These are phyloP conservation scores for Myotis myotis DNA, from an alignment of 2,797 vertebrate genomes.

Conservation along the genomic window DNA sequence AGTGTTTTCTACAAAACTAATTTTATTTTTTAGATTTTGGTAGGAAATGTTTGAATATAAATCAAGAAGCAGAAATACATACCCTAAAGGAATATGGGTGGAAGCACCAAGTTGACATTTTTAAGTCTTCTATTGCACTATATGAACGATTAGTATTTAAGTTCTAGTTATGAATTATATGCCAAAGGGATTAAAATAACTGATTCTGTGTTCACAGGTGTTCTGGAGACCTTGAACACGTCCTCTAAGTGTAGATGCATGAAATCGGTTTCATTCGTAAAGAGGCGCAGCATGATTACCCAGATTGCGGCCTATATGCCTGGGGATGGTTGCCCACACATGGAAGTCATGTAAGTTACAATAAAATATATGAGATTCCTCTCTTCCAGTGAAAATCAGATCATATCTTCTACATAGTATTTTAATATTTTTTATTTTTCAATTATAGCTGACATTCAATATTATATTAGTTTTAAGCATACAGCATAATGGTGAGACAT, in stretches of 20 bases:
- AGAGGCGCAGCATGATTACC: accelerated
- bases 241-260: conserved; percentile 78
- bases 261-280: not conserved
- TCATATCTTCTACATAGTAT: not conserved
- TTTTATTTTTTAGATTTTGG: conserved; percentile 39
- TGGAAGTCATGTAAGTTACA: conserved; percentile 81
- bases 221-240: conserved; percentile 78
- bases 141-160: not conserved
- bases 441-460: not conserved
- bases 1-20: not conserved
- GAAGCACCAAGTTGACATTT: not conserved
- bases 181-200: not conserved
- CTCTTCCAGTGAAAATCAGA: not conserved
- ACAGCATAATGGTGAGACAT: not conserved
- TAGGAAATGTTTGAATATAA: conserved; percentile 44
- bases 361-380: not conserved
- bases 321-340: conserved; percentile 77
- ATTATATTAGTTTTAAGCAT: not conserved
- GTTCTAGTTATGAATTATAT: not conserved
- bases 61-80: conserved; percentile 26
- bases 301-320: not conserved
- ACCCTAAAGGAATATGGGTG: not conserved
- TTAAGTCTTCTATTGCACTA: not conserved
- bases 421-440: not conserved
- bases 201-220: conserved; percentile 74